Percentiles rank a stretch among this genome's conserved stretches.
Conservation (phyloP, 2,113 vertebrate species). For the Polypterus senegalus region DNA sequence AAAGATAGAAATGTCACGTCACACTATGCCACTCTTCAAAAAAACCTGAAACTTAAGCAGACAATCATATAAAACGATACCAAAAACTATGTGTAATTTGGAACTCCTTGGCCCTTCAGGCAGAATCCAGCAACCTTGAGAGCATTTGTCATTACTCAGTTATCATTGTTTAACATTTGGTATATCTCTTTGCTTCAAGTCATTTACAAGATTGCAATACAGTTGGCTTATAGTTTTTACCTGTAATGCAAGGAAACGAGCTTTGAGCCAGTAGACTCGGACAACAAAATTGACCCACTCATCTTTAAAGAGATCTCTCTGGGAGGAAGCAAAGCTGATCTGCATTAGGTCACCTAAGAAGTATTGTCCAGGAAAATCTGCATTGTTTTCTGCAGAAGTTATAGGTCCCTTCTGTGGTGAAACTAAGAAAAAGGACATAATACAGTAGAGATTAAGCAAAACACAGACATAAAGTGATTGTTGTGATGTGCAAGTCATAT, state of each 20-base stretch:
- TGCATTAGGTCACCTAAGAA: conserved; percentile 78
- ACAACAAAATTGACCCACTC: conserved; percentile 77
- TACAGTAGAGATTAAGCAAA: background rate
- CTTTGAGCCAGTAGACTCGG: conserved; percentile 88
- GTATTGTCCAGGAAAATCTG: conserved; percentile 67
- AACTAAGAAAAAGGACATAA: conserved; percentile 41
- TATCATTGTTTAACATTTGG: too few species aligned
- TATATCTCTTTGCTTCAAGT: background rate
- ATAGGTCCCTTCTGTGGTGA: conserved; percentile 62
- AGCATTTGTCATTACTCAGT: too few species aligned
- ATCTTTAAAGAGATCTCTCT: conserved; percentile 73
- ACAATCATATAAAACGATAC: too few species aligned
- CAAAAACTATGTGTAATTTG: too few species aligned
- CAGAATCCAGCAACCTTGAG: too few species aligned
- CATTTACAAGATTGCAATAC: background rate
- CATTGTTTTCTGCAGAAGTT: conserved; percentile 44
- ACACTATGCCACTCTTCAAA: too few species aligned
- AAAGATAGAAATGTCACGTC: too few species aligned
- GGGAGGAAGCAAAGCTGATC: conserved; percentile 74
- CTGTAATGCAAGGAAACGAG: conserved; percentile 79
- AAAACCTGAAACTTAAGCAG: too few species aligned
- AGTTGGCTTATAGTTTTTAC: conserved; percentile 35
- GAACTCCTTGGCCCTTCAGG: too few species aligned
- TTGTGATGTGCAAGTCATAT: background rate
- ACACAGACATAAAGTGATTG: background rate